Evolutionary conservation across 1,140 invertebrate species (phyloP), one percentile per base, ranked within the genome.

Genomic region (Yoshiicerus persimilis): DNA sequence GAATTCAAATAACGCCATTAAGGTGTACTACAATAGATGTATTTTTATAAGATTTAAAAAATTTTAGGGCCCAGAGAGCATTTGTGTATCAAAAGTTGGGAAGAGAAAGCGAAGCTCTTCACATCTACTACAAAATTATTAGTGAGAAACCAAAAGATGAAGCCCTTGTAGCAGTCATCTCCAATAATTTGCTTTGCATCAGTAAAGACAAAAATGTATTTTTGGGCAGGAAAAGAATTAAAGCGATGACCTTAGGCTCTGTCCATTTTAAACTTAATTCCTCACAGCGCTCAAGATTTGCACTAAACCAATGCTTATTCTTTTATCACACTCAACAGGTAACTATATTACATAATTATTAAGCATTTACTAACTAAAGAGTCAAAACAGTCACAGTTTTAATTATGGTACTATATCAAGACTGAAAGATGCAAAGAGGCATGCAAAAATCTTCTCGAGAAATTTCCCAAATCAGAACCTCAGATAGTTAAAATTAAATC

Each of bases 161-260:
- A 84, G 96, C 96, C 3, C 92, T 99, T 9, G 93, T 96, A 10
- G 98, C 98, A n/a, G 97, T 99, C 9, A 96, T 97, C 4, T 97
- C 96, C 91, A 99, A 99, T 92, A 99, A 99, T 93, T 94, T 97
- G 16, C 96, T 98, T 13, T 96, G 97, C 32, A 95, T 99, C 5
- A 99, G 99, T 92, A 95, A 96, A 92, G 98, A 98, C 92, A 96
- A 98, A 91, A 99, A 99, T 93, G 95, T 99, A 1, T 99, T 99
- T 93, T 98, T 99, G 92, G 98, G 97, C 0, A 98, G 98, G 92
- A 99, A 99, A 91, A 96, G 97, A 92, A 97, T 99, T 93, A 98
- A 98, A 92, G 95, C 95, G 62, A 97, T 97, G 2, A 95, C 96
- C 11, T 95, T 95, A 13, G 97, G 98, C 20, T 95, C 94, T 20